These are phyloP conservation scores for Alca torda DNA, from an alignment of 2,797 vertebrate species.

Conservation along the genomic window DNA sequence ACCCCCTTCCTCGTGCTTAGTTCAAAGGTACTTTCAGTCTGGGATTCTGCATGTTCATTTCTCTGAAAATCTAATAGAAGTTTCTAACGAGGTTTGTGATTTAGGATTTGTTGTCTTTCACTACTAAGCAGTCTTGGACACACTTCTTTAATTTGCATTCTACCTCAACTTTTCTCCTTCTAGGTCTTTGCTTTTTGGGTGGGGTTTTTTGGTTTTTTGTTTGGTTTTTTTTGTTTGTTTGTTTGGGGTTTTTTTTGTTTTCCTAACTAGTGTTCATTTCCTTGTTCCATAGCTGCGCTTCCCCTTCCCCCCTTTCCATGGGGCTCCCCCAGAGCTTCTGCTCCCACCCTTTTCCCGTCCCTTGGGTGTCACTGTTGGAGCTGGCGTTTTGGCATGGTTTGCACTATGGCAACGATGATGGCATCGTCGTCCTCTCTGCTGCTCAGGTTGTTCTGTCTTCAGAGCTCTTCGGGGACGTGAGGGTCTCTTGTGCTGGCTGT, in stretches of 20 bases:
- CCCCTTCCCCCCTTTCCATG: background rate
- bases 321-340: background rate
- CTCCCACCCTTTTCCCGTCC: background rate
- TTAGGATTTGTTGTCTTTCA: background rate
- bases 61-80: background rate
- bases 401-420: background rate
- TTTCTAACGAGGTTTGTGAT: background rate
- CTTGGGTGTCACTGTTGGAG: background rate
- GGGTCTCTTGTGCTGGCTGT: background rate
- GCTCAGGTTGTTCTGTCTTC: background rate
- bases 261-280: background rate
- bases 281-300: background rate
- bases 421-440: background rate
- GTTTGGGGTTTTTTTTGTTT: background rate
- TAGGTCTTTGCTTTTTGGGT: background rate
- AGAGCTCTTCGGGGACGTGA: background rate
- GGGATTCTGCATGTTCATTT: background rate
- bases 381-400: background rate
- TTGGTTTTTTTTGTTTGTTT: background rate
- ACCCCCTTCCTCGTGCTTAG: background rate
- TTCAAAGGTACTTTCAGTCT: background rate
- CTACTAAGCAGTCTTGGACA: background rate
- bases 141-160: background rate
- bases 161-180: background rate
- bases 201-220: background rate